These are phyloP conservation scores for Percopsis transmontana DNA, from an alignment of 2,113 vertebrate genomes.

Conservation along the genomic window DNA sequence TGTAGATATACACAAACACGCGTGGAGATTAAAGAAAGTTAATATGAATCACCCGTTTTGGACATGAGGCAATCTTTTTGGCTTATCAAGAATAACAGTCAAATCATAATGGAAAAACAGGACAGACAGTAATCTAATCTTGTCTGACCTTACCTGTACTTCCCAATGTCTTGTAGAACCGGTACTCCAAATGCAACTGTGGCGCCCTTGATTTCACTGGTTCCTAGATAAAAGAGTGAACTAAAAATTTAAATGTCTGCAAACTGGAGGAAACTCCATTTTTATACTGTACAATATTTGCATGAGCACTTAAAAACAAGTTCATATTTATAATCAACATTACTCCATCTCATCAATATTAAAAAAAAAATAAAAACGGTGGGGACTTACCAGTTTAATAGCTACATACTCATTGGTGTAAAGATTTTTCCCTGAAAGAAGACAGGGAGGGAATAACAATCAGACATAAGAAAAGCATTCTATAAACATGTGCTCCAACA, in stretches of 20 bases:
- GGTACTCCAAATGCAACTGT: constrained; percentile 96
- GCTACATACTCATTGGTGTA: constrained; percentile 99
- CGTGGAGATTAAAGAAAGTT: constrained; percentile 39
- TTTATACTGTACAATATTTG: too few relatives aligned
- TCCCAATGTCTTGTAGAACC: constrained; percentile 97
- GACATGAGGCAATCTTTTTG: constrained; percentile 59
- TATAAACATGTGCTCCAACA: not conserved
- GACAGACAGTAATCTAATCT: not conserved
- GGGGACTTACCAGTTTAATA: constrained; percentile 95
- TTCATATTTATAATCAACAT: too few relatives aligned
- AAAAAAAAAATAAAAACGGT: not conserved
- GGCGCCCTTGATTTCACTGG: constrained; percentile 97
- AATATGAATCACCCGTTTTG: constrained; percentile 61
- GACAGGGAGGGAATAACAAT: constrained; percentile 50
- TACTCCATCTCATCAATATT: too few relatives aligned
- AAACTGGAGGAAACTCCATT: not conserved
- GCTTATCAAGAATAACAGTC: constrained; percentile 49
- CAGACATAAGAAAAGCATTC: constrained; percentile 10
- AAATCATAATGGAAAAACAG: constrained; percentile 27
- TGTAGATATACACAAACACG: not conserved
- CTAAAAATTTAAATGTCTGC: not conserved
- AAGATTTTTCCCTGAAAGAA: constrained; percentile 94
- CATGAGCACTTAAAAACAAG: too few relatives aligned
- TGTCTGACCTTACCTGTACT: constrained; percentile 82
- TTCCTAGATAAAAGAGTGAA: constrained; percentile 77